Evolutionary conservation across 2,888 invertebrate species (phyloP), one percentile per base, ranked within the genome.

Genomic region (Petrolisthes cinctipes): DNA sequence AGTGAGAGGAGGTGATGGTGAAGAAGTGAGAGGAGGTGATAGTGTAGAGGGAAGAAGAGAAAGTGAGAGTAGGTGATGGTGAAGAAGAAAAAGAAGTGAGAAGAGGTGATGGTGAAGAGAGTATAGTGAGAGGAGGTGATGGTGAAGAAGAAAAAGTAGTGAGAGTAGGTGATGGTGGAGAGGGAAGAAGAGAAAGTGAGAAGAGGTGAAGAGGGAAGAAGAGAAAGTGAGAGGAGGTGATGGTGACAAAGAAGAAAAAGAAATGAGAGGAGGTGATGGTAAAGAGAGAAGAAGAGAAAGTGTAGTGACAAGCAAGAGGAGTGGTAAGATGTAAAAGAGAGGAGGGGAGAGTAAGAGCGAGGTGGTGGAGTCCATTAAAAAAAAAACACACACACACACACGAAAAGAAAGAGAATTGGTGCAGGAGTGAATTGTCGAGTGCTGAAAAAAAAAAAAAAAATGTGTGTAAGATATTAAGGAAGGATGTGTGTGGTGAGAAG

Each of bases 1-100:
- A 53, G n/a, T 11, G n/a, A n/a, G 61, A 9, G 53, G 57, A 20
- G 61, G 23, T n/a, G 81, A 53, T 3, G 4, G 61, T 4, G 23
- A 53, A 9, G 61, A 11, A 23, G 23, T n/a, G 53, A 23, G n/a
- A 57, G 20, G 11, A 61, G 9, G 23, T 11, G 53, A 9, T 14
- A 11, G 53, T n/a, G 61, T 37, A 51, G 82, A 37, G 51, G 7
- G 82, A 68, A 5, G 68, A 71, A 68, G 53, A 82, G 82, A 51
- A 53, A 68, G 82, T 17, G 53, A 68, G 51, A 9, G 71, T 51
- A 73, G 17, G 51, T 17, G 51, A 68, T 68, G 61, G 83, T 53
- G 4, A 53, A 53, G 23, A 17, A 5, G 73, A 53, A 11, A 11
- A n/a, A 54, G n/a, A 14, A n/a, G 71, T 5, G 6, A n/a, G 73